Evolutionary conservation across 2,113 vertebrate genomes (phyloP).

Genomic region (Polypterus senegalus): DNA sequence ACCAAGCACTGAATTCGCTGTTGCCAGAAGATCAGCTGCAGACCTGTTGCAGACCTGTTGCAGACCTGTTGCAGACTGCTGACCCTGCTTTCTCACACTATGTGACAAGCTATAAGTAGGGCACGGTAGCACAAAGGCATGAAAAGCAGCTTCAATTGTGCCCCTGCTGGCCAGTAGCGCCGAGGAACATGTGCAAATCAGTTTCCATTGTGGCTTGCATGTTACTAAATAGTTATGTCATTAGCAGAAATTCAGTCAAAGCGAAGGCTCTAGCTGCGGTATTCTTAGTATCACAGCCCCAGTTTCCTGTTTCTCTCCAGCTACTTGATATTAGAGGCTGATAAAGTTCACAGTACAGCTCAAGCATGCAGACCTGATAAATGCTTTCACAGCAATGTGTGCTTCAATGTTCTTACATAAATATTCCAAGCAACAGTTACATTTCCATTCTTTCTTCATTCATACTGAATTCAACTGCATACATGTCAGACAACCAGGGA

Average conservation of each 20-base stretch:
- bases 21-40: too few relatives aligned
- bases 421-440: background rate
- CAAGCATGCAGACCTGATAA: background rate
- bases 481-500: background rate
- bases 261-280: slow-evolving; percentile 1
- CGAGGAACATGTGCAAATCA: background rate
- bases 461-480: background rate
- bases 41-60: too few relatives aligned
- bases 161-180: background rate
- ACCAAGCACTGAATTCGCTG: too few relatives aligned
- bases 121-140: too few relatives aligned
- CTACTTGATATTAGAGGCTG: background rate
- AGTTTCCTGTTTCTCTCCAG: slow-evolving; percentile 1
- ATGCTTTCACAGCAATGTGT: slow-evolving; percentile 1
- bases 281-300: slow-evolving; percentile 3
- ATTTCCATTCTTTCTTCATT: background rate
- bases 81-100: too few relatives aligned
- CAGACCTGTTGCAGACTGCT: too few relatives aligned
- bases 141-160: too few relatives aligned
- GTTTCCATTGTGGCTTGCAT: background rate
- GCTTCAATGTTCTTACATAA: background rate
- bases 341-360: background rate
- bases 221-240: slow-evolving; percentile 9
- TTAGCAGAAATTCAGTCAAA: background rate
- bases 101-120: too few relatives aligned